Base-by-base conservation (phyloP, 1,140 invertebrate genomes). In the Oedothorax gibbosus region DNA sequence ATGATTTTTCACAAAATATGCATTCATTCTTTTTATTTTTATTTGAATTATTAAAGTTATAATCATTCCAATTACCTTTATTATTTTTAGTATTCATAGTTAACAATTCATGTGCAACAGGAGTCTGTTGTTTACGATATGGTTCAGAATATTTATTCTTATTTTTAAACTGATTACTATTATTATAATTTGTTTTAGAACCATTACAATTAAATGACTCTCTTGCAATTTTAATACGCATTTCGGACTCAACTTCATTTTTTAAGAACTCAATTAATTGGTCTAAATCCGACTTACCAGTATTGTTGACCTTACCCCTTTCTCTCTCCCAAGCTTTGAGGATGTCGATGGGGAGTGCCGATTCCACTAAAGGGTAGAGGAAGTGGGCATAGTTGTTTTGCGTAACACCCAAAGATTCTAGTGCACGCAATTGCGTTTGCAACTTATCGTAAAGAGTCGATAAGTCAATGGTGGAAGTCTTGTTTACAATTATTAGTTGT, bases 1-100 rank as follows among this genome's bases (percentile, higher is more conserved):
- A 35, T 21, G 21, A 21, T n/a, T 64, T 78, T 15, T 78, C 60
- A 78, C 75, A 78, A 78, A 78, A 78, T 56, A 64, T 78, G 18
- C 57, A 78, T 9, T 10, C 11, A 7, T 76, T 51, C 65, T 64
- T 78, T 20, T 50, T 64, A 8, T 10, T 5, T 53, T 65, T 78
- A 20, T 18, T 20, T 50, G 35, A 50, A 78, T 78, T n/a, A n/a
- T n/a, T 62, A 11, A 56, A 0, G 60, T 57, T 20, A 1, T 1
- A 35, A 35, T 35, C 35, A 35, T 35, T 35, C 35, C 35, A 35
- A 78, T 65, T 50, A 78, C 11, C 10, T 7, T 60, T 78, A 15
- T 50, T 50, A 53, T 11, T 21, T 49, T 64, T 78, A 50, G 9
- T 51, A 65, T 78, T 78, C 51, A 56, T 51, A 53, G 15, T 64